phyloP scores from a whole-genome alignment of 2,888 invertebrate genomes.

The Augiades crinisus region DNA sequence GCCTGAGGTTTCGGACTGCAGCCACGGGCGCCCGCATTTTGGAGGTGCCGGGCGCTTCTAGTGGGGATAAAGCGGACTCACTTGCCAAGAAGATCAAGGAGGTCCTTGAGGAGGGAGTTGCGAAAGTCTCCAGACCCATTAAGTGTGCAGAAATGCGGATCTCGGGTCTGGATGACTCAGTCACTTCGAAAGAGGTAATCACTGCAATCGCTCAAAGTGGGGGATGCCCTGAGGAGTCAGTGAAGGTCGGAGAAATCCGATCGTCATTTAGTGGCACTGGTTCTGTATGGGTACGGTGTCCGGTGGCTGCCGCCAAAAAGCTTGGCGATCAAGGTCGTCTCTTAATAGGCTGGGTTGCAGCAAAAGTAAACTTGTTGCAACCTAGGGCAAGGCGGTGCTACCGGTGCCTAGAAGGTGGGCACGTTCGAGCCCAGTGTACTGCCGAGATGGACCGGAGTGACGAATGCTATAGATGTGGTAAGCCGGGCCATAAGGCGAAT shows the following conservation, averaged over 20 bases:
- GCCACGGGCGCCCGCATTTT: slow-evolving; percentile 26
- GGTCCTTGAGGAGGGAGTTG: slow-evolving; percentile 1
- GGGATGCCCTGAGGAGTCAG: slow-evolving; percentile 3
- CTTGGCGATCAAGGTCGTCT: background rate
- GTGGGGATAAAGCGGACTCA: slow-evolving; percentile 21
- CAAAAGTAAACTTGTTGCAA: slow-evolving; percentile 9
- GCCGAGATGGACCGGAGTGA: background rate
- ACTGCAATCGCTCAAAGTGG: slow-evolving; percentile 9
- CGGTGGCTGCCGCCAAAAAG: background rate
- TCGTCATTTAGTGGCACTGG: background rate
- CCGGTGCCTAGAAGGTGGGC: slow-evolving; percentile 1
- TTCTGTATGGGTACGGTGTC: slow-evolving; percentile 6
- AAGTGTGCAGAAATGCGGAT: slow-evolving; percentile 24
- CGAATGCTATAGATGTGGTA: slow-evolving; percentile 23
- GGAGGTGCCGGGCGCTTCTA: slow-evolving; percentile 22
- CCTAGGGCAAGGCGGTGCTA: slow-evolving; percentile 14
- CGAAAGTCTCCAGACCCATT: slow-evolving; percentile 20
- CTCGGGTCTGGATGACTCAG: slow-evolving; percentile 23
- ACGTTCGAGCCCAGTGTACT: background rate
- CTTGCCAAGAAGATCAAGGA: slow-evolving; percentile 22
- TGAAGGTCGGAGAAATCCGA: slow-evolving; percentile 1
- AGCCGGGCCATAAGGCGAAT: slow-evolving; percentile 25
- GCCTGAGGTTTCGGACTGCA: slow-evolving; percentile 6
- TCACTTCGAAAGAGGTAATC: slow-evolving; percentile 4
- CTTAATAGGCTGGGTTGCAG: slow-evolving; percentile 19